Base-by-base conservation (phyloP, 2,888 invertebrate genomes). In the Pilophorus perplexus region DNA sequence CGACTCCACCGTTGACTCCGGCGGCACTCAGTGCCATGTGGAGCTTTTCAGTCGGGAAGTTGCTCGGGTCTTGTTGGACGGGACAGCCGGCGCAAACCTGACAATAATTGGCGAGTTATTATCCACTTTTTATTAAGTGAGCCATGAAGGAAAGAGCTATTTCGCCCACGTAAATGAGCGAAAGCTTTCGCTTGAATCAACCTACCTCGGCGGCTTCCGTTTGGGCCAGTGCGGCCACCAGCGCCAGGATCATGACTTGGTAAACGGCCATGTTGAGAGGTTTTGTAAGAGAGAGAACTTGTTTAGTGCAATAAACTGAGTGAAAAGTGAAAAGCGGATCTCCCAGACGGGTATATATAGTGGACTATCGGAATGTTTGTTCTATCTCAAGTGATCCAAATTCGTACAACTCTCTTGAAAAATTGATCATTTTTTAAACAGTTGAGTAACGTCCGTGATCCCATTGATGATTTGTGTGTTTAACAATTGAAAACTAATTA, bases 51-150 rank as follows among this genome's bases (percentile, higher is more conserved):
- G 38, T 37, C 2, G 55, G 55, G 38, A 55, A 55, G 20, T 22
- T 37, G 22, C 20, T 8, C 0, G 38, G 37, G 22, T 55, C 55
- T 23, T 38, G 37, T 20, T 55, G 3, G 20, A 38, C 2, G 18
- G 55, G 55, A 20, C 55, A 55, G 2, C 55, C 55, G 12, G 55
- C 38, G 37, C 55, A 55, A 37, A 38, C 38, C 55, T 52, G 6
- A n/a, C n/a, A n/a, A n/a, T n/a, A n/a, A n/a, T n/a, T n/a, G n/a
- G n/a, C n/a, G n/a, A n/a, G n/a, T 6, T 40, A 14, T 40, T 12
- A 40, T 16, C 40, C 16, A 3, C 23, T 22, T 10, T 20, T 44
- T 3, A 44, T 1, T 44, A 23, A n/a, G n/a, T n/a, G n/a, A n/a
- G n/a, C n/a, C n/a, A n/a, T n/a, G n/a, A n/a, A n/a, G n/a, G n/a